Percentiles rank a stretch among this genome's conserved stretches.
Evolutionary conservation across 2,797 vertebrate species (phyloP).

Genomic region (Tamandua tetradactyla): DNA sequence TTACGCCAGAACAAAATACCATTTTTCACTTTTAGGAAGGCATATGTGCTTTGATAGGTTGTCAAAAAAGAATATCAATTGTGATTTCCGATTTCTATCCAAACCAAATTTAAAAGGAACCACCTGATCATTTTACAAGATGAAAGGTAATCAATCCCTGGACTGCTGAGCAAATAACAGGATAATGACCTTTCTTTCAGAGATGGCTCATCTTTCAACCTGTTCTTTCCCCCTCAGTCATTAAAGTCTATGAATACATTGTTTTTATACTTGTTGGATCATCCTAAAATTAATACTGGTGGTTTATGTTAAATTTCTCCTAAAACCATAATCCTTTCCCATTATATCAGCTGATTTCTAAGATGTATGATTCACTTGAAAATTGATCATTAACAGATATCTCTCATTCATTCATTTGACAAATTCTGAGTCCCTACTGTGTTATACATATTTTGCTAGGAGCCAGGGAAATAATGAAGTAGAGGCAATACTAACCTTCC

Average conservation of each 20-base stretch:
- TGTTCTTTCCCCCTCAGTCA: not conserved
- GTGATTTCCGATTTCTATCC: not conserved
- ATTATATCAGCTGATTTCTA: not conserved
- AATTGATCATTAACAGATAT: too few relatives aligned
- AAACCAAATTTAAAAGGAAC: constrained; percentile 23
- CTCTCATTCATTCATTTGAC: not conserved
- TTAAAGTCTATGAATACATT: not conserved
- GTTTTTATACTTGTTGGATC: not conserved
- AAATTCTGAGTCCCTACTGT: not conserved
- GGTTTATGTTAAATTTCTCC: constrained; percentile 14
- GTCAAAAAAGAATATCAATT: not conserved
- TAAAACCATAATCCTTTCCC: not conserved
- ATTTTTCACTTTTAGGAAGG: not conserved
- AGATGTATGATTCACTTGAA: not conserved
- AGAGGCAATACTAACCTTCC: not conserved
- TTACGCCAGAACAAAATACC: not conserved
- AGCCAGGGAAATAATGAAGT: not conserved
- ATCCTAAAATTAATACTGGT: not conserved
- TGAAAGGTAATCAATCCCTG: not conserved
- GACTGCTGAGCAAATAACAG: not conserved
- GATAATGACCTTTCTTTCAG: not conserved
- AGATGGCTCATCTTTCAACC: not conserved
- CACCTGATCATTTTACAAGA: constrained; percentile 13
- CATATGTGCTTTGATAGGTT: not conserved
- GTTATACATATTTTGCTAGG: not conserved